Percentiles rank a stretch among this genome's conserved stretches.
phyloP scores from a whole-genome alignment of 1,140 invertebrate genomes.

The Thaumetopoea pityocampa region DNA sequence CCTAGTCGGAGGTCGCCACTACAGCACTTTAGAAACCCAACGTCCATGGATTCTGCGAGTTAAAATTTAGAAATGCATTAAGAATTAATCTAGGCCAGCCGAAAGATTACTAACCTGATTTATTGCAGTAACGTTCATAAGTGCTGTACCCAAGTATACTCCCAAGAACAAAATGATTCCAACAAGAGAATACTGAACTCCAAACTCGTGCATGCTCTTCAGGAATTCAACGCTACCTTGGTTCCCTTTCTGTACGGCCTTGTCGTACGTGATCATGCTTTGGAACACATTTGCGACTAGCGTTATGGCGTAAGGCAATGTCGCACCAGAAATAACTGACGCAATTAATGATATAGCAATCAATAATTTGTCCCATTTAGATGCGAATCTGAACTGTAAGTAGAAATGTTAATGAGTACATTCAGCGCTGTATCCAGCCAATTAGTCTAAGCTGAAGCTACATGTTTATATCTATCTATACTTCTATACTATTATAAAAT shows the following conservation, averaged over 20 bases:
- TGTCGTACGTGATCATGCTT: conserved; percentile 34
- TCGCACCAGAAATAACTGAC: conserved; percentile 27
- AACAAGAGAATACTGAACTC: conserved; percentile 25
- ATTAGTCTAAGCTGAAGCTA: no score
- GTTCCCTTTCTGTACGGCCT: conserved; percentile 8
- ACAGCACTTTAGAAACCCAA: no score
- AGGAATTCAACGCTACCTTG: conserved; percentile 20
- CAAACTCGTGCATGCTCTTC: conserved; percentile 25
- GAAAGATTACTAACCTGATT: no score
- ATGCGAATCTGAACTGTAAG: conserved; percentile 39
- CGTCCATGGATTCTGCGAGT: no score
- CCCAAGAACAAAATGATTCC: conserved; percentile 24
- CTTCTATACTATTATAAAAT: no score
- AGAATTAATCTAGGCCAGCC: no score
- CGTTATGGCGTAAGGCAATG: conserved; percentile 30
- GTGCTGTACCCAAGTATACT: conserved; percentile 33
- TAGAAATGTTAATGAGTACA: neutral
- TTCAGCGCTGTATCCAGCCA: no score
- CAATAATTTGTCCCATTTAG: conserved; percentile 28
- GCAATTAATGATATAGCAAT: conserved; percentile 25
- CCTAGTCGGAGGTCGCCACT: no score
- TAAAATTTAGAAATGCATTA: no score
- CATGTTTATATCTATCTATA: no score
- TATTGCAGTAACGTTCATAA: conserved; percentile 39
- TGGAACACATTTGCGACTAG: conserved; percentile 31